A percentile compares a stretch with the other conserved stretches of the same genome.
Evolutionary conservation across 2,113 vertebrate species (phyloP).

Genomic region (Papio anubis): DNA sequence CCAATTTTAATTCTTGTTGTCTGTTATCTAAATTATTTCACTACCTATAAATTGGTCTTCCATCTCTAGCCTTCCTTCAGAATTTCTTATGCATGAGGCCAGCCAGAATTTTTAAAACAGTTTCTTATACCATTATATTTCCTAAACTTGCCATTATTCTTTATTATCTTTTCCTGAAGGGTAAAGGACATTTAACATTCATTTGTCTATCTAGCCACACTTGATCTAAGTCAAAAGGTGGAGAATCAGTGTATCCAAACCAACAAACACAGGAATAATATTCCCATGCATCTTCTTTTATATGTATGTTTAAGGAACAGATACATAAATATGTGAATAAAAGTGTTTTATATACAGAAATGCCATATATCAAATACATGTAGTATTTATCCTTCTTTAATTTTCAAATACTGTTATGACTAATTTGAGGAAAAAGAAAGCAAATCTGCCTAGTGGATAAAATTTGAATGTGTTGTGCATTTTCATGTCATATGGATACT

Average conservation of each 20-base stretch:
- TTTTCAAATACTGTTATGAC: not conserved
- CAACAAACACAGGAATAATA: not conserved
- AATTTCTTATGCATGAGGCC: not conserved
- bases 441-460: not conserved
- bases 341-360: not conserved
- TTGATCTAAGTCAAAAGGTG: too few species aligned
- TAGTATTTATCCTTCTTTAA: not conserved
- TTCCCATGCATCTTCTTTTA: not conserved
- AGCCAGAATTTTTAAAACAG: not conserved
- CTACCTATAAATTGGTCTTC: not conserved
- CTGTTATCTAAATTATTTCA: slow-evolving; percentile 15
- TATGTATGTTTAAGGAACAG: not conserved
- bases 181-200: not conserved
- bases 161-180: not conserved
- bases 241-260: not conserved
- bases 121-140: not conserved
- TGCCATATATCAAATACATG: not conserved
- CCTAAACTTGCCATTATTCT: not conserved
- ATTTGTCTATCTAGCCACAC: not conserved
- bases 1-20: not conserved
- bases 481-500: not conserved
- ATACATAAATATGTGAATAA: not conserved
- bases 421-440: not conserved
- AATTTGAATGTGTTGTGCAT: not conserved
- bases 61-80: not conserved